These are phyloP conservation scores for Sebastolobus alascanus DNA, from an alignment of 2,797 vertebrate genomes.

Conservation along the genomic window DNA sequence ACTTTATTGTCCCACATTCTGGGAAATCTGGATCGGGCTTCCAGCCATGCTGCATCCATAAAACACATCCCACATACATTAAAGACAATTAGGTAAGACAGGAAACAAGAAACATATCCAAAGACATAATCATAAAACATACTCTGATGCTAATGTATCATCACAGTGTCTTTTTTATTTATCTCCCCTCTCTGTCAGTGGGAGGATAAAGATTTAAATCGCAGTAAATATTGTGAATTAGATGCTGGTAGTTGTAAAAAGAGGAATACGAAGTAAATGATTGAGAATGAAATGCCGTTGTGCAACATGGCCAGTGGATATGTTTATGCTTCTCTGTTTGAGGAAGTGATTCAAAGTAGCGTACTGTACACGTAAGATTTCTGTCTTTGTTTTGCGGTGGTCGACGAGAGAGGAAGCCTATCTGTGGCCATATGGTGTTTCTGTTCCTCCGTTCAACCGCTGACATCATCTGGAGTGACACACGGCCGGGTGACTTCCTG, in stretches of 20 bases:
- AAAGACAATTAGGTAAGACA: background rate
- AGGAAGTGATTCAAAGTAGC: conserved; percentile 36
- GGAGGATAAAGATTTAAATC: background rate
- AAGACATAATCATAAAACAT: background rate
- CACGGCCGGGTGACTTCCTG: conserved; percentile 74
- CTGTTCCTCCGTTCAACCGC: conserved; percentile 73
- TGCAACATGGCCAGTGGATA: background rate
- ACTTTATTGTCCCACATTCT: background rate
- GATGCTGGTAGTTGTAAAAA: conserved; percentile 11
- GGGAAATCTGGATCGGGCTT: background rate
- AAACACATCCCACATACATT: background rate
- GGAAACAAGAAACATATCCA: background rate
- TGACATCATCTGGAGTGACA: conserved; percentile 81
- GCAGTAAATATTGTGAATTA: background rate
- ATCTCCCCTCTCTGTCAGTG: background rate
- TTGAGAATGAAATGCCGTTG: conserved; percentile 13
- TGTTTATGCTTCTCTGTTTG: conserved; percentile 11
- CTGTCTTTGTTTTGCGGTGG: conserved; percentile 23
- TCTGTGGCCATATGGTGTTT: conserved; percentile 74
- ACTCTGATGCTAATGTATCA: background rate
- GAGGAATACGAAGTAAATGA: conserved; percentile 13
- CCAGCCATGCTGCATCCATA: background rate
- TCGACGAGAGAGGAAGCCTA: conserved; percentile 74
- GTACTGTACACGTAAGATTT: conserved; percentile 23
- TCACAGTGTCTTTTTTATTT: background rate